phyloP scores from a whole-genome alignment of 2,888 invertebrate species.

The Caenorhabditis japonica region DNA sequence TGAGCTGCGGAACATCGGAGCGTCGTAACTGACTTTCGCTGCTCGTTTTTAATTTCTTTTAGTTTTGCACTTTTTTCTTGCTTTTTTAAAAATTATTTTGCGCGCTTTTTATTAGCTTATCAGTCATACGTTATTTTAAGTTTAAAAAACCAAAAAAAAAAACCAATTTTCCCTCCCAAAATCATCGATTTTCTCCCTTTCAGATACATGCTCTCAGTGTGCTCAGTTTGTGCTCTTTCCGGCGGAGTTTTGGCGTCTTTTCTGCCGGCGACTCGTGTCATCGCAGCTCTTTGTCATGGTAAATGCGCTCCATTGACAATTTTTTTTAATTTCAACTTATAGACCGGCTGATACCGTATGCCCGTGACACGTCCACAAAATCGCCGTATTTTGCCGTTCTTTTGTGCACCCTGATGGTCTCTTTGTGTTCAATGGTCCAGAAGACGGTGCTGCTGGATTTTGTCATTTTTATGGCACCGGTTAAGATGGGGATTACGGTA shows the following conservation, averaged over 20 bases:
- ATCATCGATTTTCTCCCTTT: not conserved
- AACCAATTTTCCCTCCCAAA: no score
- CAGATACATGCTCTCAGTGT: slow-evolving; percentile 65
- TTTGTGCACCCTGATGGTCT: slow-evolving; percentile 47
- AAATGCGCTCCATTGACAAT: no score
- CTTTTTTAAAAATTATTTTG: not conserved
- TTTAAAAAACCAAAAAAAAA: no score
- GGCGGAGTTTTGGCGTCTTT: slow-evolving; percentile 57
- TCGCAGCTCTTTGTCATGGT: slow-evolving; percentile 55
- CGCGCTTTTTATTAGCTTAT: no score
- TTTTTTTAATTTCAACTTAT: slow-evolving; percentile 3
- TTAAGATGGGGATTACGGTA: slow-evolving; percentile 50
- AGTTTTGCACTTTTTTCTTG: not conserved
- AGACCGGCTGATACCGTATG: slow-evolving; percentile 58
- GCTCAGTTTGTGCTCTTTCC: slow-evolving; percentile 63
- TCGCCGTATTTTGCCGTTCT: slow-evolving; percentile 52
- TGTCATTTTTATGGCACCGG: slow-evolving; percentile 50
- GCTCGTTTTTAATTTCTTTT: not conserved
- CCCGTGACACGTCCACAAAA: slow-evolving; percentile 50
- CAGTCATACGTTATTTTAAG: no score
- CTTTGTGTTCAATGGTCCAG: slow-evolving; percentile 39
- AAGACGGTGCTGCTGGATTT: slow-evolving; percentile 46
- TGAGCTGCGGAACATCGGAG: no score
- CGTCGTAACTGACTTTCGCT: no score
- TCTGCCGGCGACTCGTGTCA: slow-evolving; percentile 58